phyloP scores from a whole-genome alignment of 2,888 invertebrate species.

The Eubasilissa splendida region DNA sequence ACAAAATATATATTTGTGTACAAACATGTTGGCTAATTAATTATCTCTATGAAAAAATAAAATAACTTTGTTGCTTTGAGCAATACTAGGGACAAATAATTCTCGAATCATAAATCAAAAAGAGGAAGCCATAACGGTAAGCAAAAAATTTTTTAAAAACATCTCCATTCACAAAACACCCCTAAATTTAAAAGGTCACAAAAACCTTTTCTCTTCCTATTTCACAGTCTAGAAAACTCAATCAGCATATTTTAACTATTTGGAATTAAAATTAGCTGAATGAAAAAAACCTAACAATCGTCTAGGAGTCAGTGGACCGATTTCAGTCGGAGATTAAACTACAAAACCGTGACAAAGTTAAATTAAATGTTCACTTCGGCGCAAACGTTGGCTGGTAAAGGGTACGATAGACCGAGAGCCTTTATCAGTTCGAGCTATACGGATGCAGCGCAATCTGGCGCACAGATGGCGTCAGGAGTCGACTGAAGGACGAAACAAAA shows the following conservation, averaged over 20 bases:
- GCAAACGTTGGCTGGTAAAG: background rate
- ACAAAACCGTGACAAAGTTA: background rate
- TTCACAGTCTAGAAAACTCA: slow-evolving; percentile 30
- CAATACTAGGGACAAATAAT: too few species aligned
- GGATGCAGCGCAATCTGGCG: slow-evolving; percentile 46
- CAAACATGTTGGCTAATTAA: too few species aligned
- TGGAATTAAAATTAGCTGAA: background rate
- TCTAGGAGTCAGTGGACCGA: slow-evolving; percentile 24
- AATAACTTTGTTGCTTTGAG: too few species aligned
- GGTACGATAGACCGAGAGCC: background rate
- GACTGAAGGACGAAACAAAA: slow-evolving; percentile 10
- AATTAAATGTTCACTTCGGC: background rate
- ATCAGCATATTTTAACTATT: slow-evolving; percentile 18
- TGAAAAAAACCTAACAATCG: slow-evolving; percentile 4
- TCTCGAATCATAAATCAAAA: background rate
- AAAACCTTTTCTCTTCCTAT: background rate
- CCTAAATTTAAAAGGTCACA: background rate
- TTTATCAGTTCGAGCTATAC: slow-evolving; percentile 4
- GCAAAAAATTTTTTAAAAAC: background rate
- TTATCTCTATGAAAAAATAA: too few species aligned
- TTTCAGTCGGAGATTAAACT: background rate
- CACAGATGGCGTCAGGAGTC: slow-evolving; percentile 47
- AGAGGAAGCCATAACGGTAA: slow-evolving; percentile 9
- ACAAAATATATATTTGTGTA: too few species aligned
- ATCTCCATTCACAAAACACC: background rate